These are phyloP conservation scores for Platyrinchus mystaceus DNA, from an alignment of 2,797 vertebrate species.

Conservation along the genomic window DNA sequence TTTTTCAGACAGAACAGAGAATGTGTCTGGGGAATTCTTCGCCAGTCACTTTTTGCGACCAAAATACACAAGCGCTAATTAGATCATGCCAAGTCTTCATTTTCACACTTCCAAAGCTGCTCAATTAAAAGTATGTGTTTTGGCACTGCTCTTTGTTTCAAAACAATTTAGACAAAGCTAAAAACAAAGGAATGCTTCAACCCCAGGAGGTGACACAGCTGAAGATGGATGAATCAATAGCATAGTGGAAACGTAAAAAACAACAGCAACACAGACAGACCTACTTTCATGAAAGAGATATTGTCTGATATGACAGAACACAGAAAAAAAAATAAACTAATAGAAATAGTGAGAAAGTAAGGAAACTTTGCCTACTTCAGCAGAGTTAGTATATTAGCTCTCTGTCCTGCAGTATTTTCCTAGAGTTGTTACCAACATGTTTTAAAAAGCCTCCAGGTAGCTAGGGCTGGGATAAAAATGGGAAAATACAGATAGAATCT, in stretches of 20 bases:
- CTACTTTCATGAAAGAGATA: neutral
- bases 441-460: neutral
- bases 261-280: neutral
- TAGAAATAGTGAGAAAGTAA: neutral
- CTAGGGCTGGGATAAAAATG: neutral
- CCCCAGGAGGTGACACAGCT: constrained; percentile 9
- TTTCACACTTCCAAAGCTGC: constrained; percentile 52
- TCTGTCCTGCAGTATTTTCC: neutral
- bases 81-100: constrained; percentile 27
- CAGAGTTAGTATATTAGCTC: neutral
- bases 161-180: constrained; percentile 41
- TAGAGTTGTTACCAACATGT: neutral
- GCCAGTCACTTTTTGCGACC: neutral
- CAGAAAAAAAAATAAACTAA: constrained; percentile 19
- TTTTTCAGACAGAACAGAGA: constrained; percentile 35
- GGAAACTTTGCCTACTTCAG: neutral
- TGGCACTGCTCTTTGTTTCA: constrained; percentile 36
- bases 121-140: constrained; percentile 52
- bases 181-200: constrained; percentile 38
- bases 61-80: constrained; percentile 60
- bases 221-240: constrained; percentile 9
- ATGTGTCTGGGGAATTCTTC: neutral
- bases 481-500: neutral
- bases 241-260: neutral
- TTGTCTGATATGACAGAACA: neutral